phyloP scores from a whole-genome alignment of 1,140 invertebrate genomes.

The Monomorium pharaonis region DNA sequence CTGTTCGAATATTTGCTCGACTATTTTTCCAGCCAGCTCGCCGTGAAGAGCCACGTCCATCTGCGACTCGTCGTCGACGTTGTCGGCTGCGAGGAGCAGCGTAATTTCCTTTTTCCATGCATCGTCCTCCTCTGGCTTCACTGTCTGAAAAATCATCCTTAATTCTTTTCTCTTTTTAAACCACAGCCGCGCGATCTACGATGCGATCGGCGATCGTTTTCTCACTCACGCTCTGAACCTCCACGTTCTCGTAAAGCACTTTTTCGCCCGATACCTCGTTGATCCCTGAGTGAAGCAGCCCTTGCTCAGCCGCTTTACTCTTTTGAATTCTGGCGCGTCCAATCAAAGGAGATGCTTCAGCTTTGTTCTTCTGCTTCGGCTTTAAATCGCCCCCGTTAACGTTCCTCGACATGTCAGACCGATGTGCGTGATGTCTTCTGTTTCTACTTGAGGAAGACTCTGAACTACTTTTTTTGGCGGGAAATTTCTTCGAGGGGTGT shows the following conservation, averaged over 20 bases:
- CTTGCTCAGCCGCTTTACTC: background rate
- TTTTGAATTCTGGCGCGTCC: constrained; percentile 33
- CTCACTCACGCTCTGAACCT: constrained; percentile 54
- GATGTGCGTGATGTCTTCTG: constrained; percentile 42
- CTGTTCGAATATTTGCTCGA: constrained; percentile 76
- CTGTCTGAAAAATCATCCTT: constrained; percentile 59
- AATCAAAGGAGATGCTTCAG: background rate
- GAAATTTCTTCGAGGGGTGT: background rate
- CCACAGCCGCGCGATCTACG: background rate
- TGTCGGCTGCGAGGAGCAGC: constrained; percentile 66
- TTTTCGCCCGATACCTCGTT: background rate
- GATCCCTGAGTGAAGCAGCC: background rate
- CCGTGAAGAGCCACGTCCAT: constrained; percentile 73
- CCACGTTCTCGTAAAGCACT: background rate
- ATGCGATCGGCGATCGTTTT: background rate
- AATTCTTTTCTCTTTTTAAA: constrained; percentile 51
- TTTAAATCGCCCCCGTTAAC: constrained; percentile 7
- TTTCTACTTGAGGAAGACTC: constrained; percentile 29
- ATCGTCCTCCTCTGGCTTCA: constrained; percentile 40
- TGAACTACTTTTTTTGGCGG: background rate
- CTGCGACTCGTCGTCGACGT: constrained; percentile 72
- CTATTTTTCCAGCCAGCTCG: constrained; percentile 74
- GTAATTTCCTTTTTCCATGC: constrained; percentile 46
- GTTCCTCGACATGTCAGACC: constrained; percentile 2
- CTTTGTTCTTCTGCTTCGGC: constrained; percentile 15